These are phyloP conservation scores for Andricus quercusramuli DNA, from an alignment of 2,888 invertebrate species.

Conservation along the genomic window DNA sequence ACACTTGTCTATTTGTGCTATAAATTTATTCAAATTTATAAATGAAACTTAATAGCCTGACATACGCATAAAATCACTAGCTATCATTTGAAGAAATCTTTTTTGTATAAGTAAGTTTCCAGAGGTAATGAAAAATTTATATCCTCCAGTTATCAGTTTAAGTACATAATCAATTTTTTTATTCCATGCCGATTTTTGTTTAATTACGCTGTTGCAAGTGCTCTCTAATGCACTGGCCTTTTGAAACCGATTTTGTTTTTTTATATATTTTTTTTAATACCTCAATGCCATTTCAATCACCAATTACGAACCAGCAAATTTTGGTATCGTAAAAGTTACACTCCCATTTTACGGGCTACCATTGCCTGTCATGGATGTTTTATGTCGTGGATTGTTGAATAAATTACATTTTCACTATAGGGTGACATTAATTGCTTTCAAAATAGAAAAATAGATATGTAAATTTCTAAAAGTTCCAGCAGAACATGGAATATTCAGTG, in stretches of 20 bases:
- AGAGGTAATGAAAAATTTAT: no score
- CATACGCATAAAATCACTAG: no score
- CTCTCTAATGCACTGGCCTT: neutral
- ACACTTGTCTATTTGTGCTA: no score
- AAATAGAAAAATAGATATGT: neutral
- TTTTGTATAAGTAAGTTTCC: no score
- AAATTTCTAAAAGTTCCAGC: neutral
- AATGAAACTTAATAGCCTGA: no score
- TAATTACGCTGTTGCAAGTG: neutral
- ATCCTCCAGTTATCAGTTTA: no score
- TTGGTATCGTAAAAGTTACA: neutral
- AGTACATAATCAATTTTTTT: no score
- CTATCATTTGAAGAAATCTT: no score
- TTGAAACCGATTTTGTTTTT: neutral
- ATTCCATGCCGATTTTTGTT: no score
- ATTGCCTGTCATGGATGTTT: neutral
- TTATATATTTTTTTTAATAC: neutral
- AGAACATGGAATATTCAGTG: no score
- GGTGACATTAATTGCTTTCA: neutral
- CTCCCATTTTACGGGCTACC: neutral
- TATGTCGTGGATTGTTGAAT: neutral
- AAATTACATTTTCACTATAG: neutral
- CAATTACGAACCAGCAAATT: neutral
- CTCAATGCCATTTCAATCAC: neutral
- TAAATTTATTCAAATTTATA: no score